Evolutionary conservation across 2,797 vertebrate species (phyloP).

Genomic region (Serranus cabrilla): DNA sequence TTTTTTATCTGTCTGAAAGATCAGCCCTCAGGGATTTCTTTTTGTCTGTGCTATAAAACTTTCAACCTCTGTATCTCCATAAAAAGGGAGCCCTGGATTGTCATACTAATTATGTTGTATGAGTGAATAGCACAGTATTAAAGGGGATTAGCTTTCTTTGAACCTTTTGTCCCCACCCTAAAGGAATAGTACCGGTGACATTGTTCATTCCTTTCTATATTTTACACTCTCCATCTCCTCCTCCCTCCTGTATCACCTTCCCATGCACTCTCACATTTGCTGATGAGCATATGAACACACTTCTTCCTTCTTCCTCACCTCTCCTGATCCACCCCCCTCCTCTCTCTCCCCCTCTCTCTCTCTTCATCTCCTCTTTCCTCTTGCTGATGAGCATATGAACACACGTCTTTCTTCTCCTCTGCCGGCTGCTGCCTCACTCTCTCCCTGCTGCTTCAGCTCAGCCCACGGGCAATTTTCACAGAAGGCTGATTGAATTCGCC

Average conservation of each 20-base stretch:
- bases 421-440: slow-evolving; percentile 54
- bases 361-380: slow-evolving; percentile 43
- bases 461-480: slow-evolving; percentile 73
- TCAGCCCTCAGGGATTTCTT: too few relatives aligned
- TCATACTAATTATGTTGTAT: neutral
- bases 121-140: neutral
- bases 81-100: neutral
- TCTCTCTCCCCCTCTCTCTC: neutral
- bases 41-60: neutral
- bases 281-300: slow-evolving; percentile 37
- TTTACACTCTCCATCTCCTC: neutral
- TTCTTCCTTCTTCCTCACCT: slow-evolving; percentile 20
- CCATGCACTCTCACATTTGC: slow-evolving; percentile 23
- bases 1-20: too few relatives aligned
- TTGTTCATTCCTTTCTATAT: neutral
- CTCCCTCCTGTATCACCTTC: slow-evolving; percentile 16
- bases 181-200: neutral
- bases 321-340: slow-evolving; percentile 21
- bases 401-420: slow-evolving; percentile 55
- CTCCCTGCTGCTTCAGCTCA: slow-evolving; percentile 66
- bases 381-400: slow-evolving; percentile 69
- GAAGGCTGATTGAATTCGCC: slow-evolving; percentile 74
- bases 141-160: slow-evolving; percentile 6
- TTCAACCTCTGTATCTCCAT: neutral
- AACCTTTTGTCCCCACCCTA: neutral